Evolutionary conservation across 2,888 invertebrate species (phyloP), one percentile per base, ranked within the genome.

Genomic region (Anthophora plumipes): DNA sequence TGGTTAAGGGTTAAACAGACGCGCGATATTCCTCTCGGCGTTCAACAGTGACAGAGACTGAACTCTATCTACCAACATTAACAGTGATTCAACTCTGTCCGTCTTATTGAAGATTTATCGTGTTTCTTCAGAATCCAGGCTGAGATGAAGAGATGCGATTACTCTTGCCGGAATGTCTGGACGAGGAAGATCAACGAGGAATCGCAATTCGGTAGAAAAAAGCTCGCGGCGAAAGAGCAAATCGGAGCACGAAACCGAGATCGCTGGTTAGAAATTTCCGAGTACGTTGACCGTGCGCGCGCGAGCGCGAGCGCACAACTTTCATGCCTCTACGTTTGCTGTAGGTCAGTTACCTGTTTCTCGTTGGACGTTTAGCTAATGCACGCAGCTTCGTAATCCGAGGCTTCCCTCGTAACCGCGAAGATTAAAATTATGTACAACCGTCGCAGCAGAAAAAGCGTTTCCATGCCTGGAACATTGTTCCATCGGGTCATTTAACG

Each of bases 261-360:
- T 73, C 70, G 57, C 12, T n/a, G 70, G 48, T 37, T 55, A 75
- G 79, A 80, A 82, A 84, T 75, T n/a, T 78, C 70, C 64, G 82
- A 78, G 85, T 88, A 83, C 84, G 70, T 87, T 89, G 88, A 90
- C 88, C 71, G 71, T 14, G 14, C 37, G 46, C 84, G 57, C 84
- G 87, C 71, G 71, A 7, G 14, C 37, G 46, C 84, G 57, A 83
- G 87, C 73, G 55, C 46, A 59, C 77, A 82, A 67, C 79, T 84
- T 80, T 66, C 84, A 67, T 71, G 82, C 75, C 80, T 73, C 64
- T 66, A 83, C 76, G 76, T 85, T 87, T 37, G 82, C 82, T 80
- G 86, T 86, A 85, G 88, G 88, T 90, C 90, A 88, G 90, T 89
- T 89, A 88, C 88, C 87, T 83, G 89, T 77, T 80, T 77, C 80